Percentiles rank a stretch among this genome's conserved stretches.
Evolutionary conservation across 2,888 invertebrate genomes (phyloP).

Genomic region (Andrena fulva): DNA sequence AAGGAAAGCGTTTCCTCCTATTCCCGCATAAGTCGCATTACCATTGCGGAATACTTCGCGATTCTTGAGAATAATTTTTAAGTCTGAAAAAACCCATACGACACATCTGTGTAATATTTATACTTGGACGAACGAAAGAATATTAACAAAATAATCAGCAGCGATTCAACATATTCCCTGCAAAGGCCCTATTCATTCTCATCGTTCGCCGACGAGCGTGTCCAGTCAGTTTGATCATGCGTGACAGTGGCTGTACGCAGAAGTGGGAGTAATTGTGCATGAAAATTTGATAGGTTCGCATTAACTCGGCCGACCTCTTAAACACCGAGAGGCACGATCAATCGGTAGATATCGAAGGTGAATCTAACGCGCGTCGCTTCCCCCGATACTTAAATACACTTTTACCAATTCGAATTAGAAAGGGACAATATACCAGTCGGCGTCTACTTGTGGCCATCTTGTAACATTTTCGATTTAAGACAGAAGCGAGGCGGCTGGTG

Average conservation of each 20-base stretch:
- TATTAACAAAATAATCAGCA: not conserved
- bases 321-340: slow-evolving; percentile 61
- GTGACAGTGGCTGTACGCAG: slow-evolving; percentile 53
- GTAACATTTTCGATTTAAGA: slow-evolving; percentile 1
- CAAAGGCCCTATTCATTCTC: slow-evolving; percentile 28
- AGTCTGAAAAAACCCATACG: not conserved
- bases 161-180: not conserved
- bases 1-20: too few relatives aligned
- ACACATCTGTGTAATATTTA: not conserved
- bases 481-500: not conserved
- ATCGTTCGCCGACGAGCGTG: slow-evolving; percentile 32
- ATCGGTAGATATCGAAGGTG: slow-evolving; percentile 42
- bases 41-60: too few relatives aligned
- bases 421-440: not conserved
- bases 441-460: slow-evolving; percentile 29
- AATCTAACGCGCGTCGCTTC: not conserved
- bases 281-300: slow-evolving; percentile 67
- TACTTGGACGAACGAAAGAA: not conserved
- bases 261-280: slow-evolving; percentile 72
- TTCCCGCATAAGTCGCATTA: too few relatives aligned
- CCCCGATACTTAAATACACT: not conserved
- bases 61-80: not conserved
- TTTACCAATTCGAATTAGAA: not conserved
- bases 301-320: slow-evolving; percentile 67
- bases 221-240: slow-evolving; percentile 63